A percentile compares a stretch with the other conserved stretches of the same genome.
These are phyloP conservation scores for Gryllus bimaculatus DNA, from an alignment of 1,140 invertebrate genomes.

Conservation along the genomic window DNA sequence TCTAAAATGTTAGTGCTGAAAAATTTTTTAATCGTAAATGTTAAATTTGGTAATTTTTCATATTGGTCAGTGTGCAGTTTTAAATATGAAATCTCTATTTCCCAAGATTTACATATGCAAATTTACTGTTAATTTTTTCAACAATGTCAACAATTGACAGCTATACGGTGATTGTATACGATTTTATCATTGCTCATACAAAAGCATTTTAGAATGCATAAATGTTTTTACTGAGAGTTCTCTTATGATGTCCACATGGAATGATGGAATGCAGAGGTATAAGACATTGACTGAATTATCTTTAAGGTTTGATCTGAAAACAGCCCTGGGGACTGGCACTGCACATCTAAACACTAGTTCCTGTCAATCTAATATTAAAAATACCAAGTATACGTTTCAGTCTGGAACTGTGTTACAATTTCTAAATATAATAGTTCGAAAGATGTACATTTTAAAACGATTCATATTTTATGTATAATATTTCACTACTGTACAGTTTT, in stretches of 20 bases:
- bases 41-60: too few relatives aligned
- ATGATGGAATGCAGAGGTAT: too few relatives aligned
- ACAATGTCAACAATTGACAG: background rate
- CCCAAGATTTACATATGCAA: too few relatives aligned
- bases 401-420: background rate
- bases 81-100: too few relatives aligned
- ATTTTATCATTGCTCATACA: background rate
- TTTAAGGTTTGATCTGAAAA: background rate
- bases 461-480: background rate
- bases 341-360: background rate
- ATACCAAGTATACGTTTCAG: slow-evolving; percentile 1
- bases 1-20: too few relatives aligned
- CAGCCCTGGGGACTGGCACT: background rate
- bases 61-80: too few relatives aligned
- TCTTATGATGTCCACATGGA: too few relatives aligned
- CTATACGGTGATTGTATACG: background rate
- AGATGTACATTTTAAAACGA: background rate
- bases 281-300: too few relatives aligned
- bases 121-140: background rate
- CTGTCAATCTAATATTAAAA: background rate
- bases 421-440: background rate
- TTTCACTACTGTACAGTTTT: too few relatives aligned
- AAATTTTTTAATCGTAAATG: too few relatives aligned
- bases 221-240: too few relatives aligned
- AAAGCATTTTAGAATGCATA: too few relatives aligned